A percentile compares a stretch with the other conserved stretches of the same genome.
phyloP scores from a whole-genome alignment of 2,888 invertebrate genomes.

The Lydus trimaculatus region DNA sequence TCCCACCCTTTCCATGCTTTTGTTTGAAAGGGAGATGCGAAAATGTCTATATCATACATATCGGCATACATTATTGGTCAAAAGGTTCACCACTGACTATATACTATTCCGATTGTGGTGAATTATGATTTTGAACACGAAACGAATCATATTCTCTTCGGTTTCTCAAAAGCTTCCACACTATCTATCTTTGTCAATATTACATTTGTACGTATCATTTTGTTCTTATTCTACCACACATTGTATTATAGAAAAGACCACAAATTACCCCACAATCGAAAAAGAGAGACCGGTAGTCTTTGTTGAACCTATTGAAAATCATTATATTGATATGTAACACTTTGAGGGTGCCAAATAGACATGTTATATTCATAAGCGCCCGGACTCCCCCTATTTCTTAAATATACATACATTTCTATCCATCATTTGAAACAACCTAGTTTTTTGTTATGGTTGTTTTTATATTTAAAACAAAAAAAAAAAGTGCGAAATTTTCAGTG shows the following conservation, averaged over 20 bases:
- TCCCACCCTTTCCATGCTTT: not conserved
- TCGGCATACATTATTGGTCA: constrained; percentile 61
- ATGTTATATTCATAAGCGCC: constrained; percentile 62
- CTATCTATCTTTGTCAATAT: constrained; percentile 40
- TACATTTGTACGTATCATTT: too few relatives aligned
- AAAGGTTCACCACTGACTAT: constrained; percentile 59
- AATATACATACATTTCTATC: not conserved
- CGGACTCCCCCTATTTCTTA: constrained; percentile 9
- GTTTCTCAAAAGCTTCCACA: constrained; percentile 54
- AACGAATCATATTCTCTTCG: constrained; percentile 62
- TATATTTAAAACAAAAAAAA: not conserved
- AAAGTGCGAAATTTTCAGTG: not conserved
- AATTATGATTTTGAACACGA: constrained; percentile 59
- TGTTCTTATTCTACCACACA: constrained; percentile 48
- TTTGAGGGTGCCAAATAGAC: constrained; percentile 62
- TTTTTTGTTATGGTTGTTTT: not conserved
- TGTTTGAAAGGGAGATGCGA: not conserved
- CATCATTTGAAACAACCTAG: not conserved
- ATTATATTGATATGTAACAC: constrained; percentile 61
- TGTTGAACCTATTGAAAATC: constrained; percentile 57
- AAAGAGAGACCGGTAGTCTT: constrained; percentile 40
- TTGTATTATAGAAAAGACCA: constrained; percentile 48
- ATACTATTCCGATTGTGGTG: constrained; percentile 59
- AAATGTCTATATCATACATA: constrained; percentile 32
- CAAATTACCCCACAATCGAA: constrained; percentile 48